Percentiles rank a stretch among this genome's conserved stretches.
These are phyloP conservation scores for Microcebus ravelobensis DNA, from an alignment of 2,113 vertebrate genomes.

Conservation along the genomic window DNA sequence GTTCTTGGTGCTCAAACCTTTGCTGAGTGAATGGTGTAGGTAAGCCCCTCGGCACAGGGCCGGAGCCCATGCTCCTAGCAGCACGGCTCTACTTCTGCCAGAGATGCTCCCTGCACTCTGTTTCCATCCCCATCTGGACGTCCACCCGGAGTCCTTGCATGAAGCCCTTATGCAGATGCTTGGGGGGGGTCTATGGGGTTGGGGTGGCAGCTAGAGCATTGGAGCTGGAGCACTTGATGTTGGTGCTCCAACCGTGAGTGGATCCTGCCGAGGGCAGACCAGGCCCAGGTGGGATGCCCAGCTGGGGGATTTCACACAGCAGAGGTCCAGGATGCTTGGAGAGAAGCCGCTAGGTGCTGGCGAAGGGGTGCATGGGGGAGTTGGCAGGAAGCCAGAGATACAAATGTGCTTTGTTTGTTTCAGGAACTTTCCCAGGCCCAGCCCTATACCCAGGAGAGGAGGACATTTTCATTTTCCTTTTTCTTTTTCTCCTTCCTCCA, in stretches of 20 bases:
- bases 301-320: not conserved
- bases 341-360: not conserved
- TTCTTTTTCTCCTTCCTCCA: not conserved
- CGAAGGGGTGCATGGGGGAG: not conserved
- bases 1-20: not conserved
- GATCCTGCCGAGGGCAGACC: not conserved
- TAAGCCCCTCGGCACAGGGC: not conserved
- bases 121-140: not conserved
- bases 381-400: not conserved
- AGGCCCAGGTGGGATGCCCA: not conserved
- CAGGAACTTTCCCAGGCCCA: constrained; percentile 33
- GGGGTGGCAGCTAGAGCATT: fast-evolving
- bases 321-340: not conserved
- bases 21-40: not conserved
- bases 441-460: not conserved
- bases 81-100: not conserved
- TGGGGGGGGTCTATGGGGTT: not conserved
- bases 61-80: no score
- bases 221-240: no score
- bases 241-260: no score
- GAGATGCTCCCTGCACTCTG: not conserved
- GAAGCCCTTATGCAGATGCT: not conserved
- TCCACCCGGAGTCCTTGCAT: not conserved
- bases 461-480: not conserved
- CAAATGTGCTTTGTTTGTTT: not conserved